Conservation (phyloP, 1,140 invertebrate species). For the Pectinophora gossypiella region DNA sequence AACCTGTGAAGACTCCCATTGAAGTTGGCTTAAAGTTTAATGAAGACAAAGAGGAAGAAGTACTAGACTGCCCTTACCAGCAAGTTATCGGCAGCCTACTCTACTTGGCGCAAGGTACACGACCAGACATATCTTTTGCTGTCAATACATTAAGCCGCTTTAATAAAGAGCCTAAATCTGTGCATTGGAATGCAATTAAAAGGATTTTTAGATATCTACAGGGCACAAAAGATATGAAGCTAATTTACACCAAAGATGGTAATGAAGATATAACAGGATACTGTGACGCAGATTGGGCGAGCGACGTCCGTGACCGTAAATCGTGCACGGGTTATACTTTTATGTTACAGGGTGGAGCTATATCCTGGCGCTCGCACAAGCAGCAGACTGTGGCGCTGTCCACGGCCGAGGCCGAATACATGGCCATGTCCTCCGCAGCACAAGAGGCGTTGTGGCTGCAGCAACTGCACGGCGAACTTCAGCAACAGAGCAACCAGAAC, state of each 20-base stretch:
- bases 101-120: constrained; percentile 39
- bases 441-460: constrained; percentile 10
- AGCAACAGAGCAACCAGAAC: not conserved
- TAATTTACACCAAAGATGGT: not conserved
- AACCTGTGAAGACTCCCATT: constrained; percentile 8
- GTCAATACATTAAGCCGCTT: constrained; percentile 48
- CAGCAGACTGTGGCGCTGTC: constrained; percentile 34
- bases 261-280: not conserved
- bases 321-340: constrained; percentile 42
- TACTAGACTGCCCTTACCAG: constrained; percentile 15
- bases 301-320: constrained; percentile 30
- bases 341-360: constrained; percentile 17
- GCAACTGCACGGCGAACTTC: too few species aligned
- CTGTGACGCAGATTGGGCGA: constrained; percentile 53
- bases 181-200: constrained; percentile 55
- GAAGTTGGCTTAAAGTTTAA: not conserved
- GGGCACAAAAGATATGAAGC: not conserved
- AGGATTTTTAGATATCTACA: constrained; percentile 9
- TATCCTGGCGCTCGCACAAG: constrained; percentile 33
- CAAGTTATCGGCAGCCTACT: constrained; percentile 32
- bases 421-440: constrained; percentile 17
- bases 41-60: constrained; percentile 3
- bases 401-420: constrained; percentile 44
- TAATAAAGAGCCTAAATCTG: constrained; percentile 29
- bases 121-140: constrained; percentile 58